Evolutionary conservation across 2,113 vertebrate genomes (phyloP).

Genomic region (Bos indicus): DNA sequence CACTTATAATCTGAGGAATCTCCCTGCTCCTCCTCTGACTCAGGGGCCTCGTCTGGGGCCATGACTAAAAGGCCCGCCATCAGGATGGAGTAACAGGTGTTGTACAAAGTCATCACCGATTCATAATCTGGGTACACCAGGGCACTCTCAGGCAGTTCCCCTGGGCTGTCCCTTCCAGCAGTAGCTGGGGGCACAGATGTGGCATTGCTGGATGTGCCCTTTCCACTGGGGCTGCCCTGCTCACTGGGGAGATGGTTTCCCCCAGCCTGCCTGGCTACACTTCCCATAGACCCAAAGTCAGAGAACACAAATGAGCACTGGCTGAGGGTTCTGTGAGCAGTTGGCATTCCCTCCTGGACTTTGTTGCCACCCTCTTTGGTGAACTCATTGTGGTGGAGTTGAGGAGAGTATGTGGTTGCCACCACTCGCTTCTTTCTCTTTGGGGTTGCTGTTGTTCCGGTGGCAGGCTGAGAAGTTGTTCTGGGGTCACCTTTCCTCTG

Average conservation of each 20-base stretch:
- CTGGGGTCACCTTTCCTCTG: too few species aligned
- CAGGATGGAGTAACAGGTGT: neutral
- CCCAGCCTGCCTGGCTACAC: fast-evolving
- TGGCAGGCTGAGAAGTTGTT: too few species aligned
- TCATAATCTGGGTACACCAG: too few species aligned
- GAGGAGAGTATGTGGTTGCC: neutral
- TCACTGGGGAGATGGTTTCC: too few species aligned
- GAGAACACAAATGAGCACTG: fast-evolving
- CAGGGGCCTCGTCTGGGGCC: neutral
- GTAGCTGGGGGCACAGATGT: too few species aligned
- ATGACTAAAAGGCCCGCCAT: neutral
- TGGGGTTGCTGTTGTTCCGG: too few species aligned
- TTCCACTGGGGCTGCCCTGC: too few species aligned
- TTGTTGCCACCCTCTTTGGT: fast-evolving
- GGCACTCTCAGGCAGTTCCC: too few species aligned
- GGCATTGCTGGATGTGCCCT: too few species aligned
- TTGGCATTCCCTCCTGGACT: neutral
- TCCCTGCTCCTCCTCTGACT: neutral
- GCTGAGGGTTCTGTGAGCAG: neutral
- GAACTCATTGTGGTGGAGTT: neutral
- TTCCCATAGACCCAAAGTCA: fast-evolving
- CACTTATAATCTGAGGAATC: neutral
- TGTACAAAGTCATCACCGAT: neutral
- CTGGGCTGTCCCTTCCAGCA: too few species aligned
- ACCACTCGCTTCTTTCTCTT: too few species aligned